Base-by-base conservation (phyloP, 2,888 invertebrate genomes). In the Cryptosula pallasiana region DNA sequence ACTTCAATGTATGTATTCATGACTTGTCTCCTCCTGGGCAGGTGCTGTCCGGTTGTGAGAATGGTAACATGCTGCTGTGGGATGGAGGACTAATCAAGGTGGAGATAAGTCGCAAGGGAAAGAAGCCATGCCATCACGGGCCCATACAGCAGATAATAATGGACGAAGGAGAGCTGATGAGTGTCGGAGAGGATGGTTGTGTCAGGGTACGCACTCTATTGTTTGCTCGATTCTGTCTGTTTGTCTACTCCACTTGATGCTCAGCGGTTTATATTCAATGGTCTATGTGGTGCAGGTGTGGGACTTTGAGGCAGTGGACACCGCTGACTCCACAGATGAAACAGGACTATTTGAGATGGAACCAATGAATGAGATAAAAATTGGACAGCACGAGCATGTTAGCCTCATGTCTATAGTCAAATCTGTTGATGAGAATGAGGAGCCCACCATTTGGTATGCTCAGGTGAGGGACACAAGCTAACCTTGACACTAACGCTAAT, bases 31-130 rank as follows among this genome's bases (percentile, higher is more conserved):
- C 34, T 35, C 45, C 5, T 20, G 5, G 5, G 9, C 32, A 63
- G 63, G 91, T 90, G 89, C 86, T 95, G 55, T 93, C 94, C 0
- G 93, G 94, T 0, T 91, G 91, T 78, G 91, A 91, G 78, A 94
- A 94, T 94, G 95, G 95, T 0, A 95, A 95, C 82, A 89, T 95
- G 80, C 86, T 95, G 55, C 87, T 95, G 0, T 95, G 95, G 95
- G 93, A 95, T 79, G 93, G 90, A 69, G 93, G 92, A 0, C 86
- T 93, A 0, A 94, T 95, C 16, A 93, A 93, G 83, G 86, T 93
- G 45, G 83, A 84, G 77, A 81, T 84, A 34, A 76, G 76, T 5
- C 75, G 81, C 25, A 82, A 81, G 75, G 89, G 89, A 69, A 81
- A 79, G 73, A 90, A 89, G 80, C 86, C 88, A 0, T 94, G 94